phyloP scores from a whole-genome alignment of 2,797 vertebrate genomes.

The Schizopygopsis pylzovi region DNA sequence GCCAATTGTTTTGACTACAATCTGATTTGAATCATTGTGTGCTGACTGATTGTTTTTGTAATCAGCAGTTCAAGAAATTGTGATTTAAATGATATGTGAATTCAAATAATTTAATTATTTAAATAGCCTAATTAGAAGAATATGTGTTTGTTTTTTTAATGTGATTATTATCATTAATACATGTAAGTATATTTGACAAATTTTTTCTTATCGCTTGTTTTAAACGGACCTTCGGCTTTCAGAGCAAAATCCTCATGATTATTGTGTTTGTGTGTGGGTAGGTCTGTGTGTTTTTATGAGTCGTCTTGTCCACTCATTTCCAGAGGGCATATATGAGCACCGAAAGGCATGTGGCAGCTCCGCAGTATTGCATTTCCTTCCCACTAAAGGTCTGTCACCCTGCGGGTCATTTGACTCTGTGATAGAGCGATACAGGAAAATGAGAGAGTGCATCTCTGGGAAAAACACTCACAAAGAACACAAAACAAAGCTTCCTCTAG shows the following conservation, averaged over 20 bases:
- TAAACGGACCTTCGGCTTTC: not conserved
- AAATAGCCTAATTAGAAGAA: not conserved
- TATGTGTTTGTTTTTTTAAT: not conserved
- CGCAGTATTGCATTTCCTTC: conserved; percentile 73
- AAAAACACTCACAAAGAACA: conserved; percentile 69
- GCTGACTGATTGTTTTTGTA: conserved; percentile 61
- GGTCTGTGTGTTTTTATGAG: conserved; percentile 18
- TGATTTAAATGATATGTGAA: too few relatives aligned
- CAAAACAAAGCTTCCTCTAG: conserved; percentile 54
- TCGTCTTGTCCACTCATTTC: conserved; percentile 68
- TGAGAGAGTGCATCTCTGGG: conserved; percentile 65
- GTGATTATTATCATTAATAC: too few relatives aligned
- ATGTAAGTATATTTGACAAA: not conserved
- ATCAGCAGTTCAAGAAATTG: not conserved
- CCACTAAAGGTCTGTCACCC: conserved; percentile 72
- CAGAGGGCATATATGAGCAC: conserved; percentile 73
- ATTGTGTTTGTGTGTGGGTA: not conserved
- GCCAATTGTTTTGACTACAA: conserved; percentile 6
- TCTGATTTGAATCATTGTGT: conserved; percentile 56
- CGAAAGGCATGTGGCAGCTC: conserved; percentile 69
- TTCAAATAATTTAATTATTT: not conserved
- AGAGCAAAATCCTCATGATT: not conserved
- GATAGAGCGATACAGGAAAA: conserved; percentile 66
- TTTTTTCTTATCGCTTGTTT: not conserved
- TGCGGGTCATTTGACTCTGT: conserved; percentile 68